Evolutionary conservation across 1,140 invertebrate genomes (phyloP).

Genomic region (Ceratitis capitata): DNA sequence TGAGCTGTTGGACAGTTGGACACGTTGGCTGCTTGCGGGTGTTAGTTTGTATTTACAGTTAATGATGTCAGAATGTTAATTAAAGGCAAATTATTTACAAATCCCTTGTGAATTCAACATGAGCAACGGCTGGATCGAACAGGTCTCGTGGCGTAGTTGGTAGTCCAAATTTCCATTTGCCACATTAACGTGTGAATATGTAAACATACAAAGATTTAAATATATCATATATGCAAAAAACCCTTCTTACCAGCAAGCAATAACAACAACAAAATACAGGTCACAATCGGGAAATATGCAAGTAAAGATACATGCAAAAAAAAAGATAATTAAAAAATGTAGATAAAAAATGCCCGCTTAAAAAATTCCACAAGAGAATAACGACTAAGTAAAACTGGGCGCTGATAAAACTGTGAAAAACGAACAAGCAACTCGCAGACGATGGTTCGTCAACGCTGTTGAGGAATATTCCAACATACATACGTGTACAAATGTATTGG

Average conservation of each 20-base stretch:
- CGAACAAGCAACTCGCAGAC: background rate
- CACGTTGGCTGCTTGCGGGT: background rate
- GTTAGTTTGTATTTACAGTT: background rate
- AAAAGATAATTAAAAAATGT: background rate
- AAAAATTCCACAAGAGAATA: background rate
- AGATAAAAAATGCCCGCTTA: background rate
- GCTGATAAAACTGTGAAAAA: background rate
- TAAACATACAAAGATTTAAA: background rate
- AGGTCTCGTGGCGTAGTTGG: background rate
- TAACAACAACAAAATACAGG: background rate
- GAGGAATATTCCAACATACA: background rate
- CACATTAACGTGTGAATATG: background rate
- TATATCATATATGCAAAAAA: background rate
- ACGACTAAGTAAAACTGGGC: background rate
- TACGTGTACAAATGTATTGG: background rate
- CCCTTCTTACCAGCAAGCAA: background rate
- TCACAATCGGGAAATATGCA: background rate
- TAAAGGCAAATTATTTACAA: slow-evolving; percentile 43
- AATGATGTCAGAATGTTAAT: slow-evolving; percentile 42
- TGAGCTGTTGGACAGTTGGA: too few species aligned
- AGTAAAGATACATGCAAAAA: background rate
- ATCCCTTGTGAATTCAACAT: background rate
- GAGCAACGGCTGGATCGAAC: background rate
- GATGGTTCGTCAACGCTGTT: background rate
- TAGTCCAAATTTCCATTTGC: background rate